Evolutionary conservation across 2,113 vertebrate species (phyloP).

Genomic region (Chauna torquata): DNA sequence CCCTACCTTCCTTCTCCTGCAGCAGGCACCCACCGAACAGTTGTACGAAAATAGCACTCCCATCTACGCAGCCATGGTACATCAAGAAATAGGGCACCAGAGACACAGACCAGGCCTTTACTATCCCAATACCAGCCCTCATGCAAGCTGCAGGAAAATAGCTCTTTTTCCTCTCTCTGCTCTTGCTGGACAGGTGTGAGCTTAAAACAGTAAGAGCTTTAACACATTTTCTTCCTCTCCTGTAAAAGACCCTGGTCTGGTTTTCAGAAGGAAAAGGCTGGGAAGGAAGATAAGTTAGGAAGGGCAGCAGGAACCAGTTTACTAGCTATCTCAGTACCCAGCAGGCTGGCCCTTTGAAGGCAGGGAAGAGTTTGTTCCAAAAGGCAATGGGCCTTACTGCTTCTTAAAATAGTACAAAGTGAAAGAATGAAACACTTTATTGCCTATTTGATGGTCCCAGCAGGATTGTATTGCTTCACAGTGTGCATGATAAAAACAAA

Average conservation of each 20-base stretch:
- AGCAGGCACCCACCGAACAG: background rate
- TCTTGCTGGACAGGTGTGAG: background rate
- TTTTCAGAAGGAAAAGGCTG: background rate
- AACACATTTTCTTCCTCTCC: background rate
- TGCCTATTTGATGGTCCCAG: background rate
- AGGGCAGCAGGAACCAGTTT: background rate
- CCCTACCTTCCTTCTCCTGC: background rate
- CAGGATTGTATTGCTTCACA: background rate
- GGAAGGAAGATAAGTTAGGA: background rate
- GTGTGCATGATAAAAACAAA: background rate
- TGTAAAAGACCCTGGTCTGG: background rate
- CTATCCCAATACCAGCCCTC: background rate
- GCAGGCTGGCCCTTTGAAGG: background rate
- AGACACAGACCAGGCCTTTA: background rate
- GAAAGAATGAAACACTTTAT: background rate
- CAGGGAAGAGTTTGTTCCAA: background rate
- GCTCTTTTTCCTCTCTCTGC: background rate
- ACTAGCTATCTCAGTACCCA: background rate
- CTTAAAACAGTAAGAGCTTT: background rate
- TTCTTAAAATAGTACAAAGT: background rate
- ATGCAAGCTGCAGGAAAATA: background rate
- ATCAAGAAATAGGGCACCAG: background rate
- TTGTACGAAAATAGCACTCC: background rate
- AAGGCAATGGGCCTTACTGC: background rate
- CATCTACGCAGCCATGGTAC: background rate